Base-by-base conservation (phyloP, 2,888 invertebrate species). In the Dicyrtomina minuta region DNA sequence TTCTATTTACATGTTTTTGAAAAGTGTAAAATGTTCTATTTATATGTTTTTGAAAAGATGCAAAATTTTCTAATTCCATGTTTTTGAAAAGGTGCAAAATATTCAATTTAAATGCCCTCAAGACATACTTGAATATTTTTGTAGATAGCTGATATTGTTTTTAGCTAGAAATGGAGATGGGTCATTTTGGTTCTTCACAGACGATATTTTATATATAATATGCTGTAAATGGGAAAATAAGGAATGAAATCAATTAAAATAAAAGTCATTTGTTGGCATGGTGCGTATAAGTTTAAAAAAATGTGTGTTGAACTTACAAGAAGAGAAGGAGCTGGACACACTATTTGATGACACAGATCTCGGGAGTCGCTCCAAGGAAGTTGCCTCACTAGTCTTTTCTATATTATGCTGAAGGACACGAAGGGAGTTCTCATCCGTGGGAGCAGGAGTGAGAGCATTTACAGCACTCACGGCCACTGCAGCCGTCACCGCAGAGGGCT, bases 401-500 rank as follows among this genome's bases (percentile, higher is more conserved):
- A 62, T 20, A 51, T 68, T 68, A 17, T 65, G 60, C 44, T 66
- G 66, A 46, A 66, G 44, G 27, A 58, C 66, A 44, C 56, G 56
- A 15, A 66, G 66, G 44, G 66, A 58, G 20, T 66, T 56, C 49
- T 66, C 66, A 20, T 58, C 66, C 5, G 27, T 20, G n/a, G 17
- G 43, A 22, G 20, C 13, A 0, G 64, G 20, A 33, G 66, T 59
- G 12, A 66, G 59, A 1, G 66, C 59, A 66, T 66, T 66, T 58
- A 56, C 58, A 3, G 56, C 70, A 51, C 51, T 80, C 81, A 82
- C 61, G 80, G 76, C 73, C 55, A 78, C 65, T 53, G 78, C 74
- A 22, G 79, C 87, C 60, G 87, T 87, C 80, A 86, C 87, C 82
- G 81, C 77, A 83, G 84, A 69, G 83, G 85, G 80, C 84, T 84